Evolutionary conservation across 2,888 invertebrate species (phyloP), one percentile per base, ranked within the genome.

Genomic region (Archaeoteleia sp.): DNA sequence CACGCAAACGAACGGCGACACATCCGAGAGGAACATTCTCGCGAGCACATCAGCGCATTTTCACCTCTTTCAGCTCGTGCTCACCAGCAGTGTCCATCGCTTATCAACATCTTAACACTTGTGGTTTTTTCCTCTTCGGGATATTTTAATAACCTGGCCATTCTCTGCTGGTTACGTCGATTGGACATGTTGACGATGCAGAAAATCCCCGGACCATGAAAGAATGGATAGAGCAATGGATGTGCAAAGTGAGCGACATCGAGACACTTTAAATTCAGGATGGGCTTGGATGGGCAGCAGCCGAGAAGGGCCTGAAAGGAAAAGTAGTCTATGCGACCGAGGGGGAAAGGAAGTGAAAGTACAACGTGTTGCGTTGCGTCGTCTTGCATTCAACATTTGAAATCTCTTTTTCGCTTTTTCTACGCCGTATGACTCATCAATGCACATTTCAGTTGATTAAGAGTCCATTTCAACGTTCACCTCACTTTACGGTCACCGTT

Each of bases 261-360:
- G 55, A 67, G 69, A 55, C 53, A 71, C 48, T 72, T 71, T 62
- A 73, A 77, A 77, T 79, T 78, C 76, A 74, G 69, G 73, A 76
- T 78, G 77, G 78, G 76, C 77, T 76, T 73, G 74, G 74, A 66
- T 77, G 74, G 75, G 72, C 67, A 67, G 72, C 58, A 71, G 68
- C 63, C 70, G 66, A 57, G 61, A 74, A 74, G 76, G 76, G 73
- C 63, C 70, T 73, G 76, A 75, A 75, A 76, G 76, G 74, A 75
- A 75, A 74, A 75, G 76, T 73, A 75, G 74, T 78, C 77, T 78
- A 79, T 78, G 80, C 78, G 77, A 78, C 77, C 72, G 78, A 78
- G 76, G 81, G 78, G 81, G 80, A 78, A 81, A 82, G 82, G 83
- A 84, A 84, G 84, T 84, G 84, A 84, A 84, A 84, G 84, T 84